phyloP scores from a whole-genome alignment of 2,113 vertebrate species.

The Speoplatyrhinus poulsoni region DNA sequence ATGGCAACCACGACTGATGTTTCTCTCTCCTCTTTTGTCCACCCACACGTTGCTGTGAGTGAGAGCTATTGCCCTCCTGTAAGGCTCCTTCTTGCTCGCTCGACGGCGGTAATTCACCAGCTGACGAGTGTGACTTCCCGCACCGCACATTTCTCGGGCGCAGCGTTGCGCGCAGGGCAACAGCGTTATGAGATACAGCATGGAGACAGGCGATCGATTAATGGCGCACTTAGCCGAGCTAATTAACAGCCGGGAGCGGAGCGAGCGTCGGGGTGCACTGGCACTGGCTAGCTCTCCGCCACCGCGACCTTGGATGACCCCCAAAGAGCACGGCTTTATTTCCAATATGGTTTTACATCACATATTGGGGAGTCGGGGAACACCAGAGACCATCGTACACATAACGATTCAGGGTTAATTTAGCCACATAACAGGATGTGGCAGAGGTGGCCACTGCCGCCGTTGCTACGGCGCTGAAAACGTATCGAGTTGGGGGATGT shows the following conservation, averaged over 20 bases:
- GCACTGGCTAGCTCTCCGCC: slow-evolving; percentile 49
- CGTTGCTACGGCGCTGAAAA: slow-evolving; percentile 8
- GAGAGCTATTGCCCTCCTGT: slow-evolving; percentile 26
- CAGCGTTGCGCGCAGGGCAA: slow-evolving; percentile 46
- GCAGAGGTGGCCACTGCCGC: slow-evolving; percentile 18
- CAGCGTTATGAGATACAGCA: slow-evolving; percentile 72
- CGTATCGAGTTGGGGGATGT: neutral
- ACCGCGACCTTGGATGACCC: slow-evolving; percentile 58
- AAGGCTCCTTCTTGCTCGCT: slow-evolving; percentile 5
- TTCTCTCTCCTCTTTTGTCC: neutral
- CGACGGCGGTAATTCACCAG: slow-evolving; percentile 39
- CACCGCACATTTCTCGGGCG: slow-evolving; percentile 65
- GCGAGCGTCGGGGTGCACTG: slow-evolving; percentile 55
- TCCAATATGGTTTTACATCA: slow-evolving; percentile 42
- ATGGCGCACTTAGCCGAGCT: slow-evolving; percentile 77
- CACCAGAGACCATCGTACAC: slow-evolving; percentile 5
- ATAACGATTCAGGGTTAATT: slow-evolving; percentile 11
- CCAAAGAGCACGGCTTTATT: slow-evolving; percentile 50
- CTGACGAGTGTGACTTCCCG: slow-evolving; percentile 56
- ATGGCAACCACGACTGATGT: neutral
- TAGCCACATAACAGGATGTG: neutral
- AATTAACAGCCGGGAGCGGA: slow-evolving; percentile 74
- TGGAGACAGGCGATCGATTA: slow-evolving; percentile 77
- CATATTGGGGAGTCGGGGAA: slow-evolving; percentile 4
- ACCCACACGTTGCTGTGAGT: slow-evolving; percentile 22